Conservation (phyloP, 2,797 vertebrate genomes). For the Acanthopagrus latus region DNA sequence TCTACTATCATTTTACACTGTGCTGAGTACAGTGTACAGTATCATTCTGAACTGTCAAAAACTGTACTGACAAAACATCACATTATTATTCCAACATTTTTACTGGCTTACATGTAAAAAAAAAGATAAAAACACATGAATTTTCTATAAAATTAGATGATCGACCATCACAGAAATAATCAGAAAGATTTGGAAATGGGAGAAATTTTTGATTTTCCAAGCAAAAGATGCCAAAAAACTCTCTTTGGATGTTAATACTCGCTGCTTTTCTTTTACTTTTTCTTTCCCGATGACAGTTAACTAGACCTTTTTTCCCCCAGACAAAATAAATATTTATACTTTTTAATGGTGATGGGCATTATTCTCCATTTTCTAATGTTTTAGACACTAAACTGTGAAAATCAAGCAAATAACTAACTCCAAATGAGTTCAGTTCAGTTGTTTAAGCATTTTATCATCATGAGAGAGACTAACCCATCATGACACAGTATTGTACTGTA, state of each 20-base stretch:
- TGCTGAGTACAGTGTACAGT: not conserved
- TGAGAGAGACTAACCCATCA: not conserved
- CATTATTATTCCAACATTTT: not conserved
- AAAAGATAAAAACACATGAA: too few species aligned
- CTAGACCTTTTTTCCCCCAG: not conserved
- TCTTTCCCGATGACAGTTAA: not conserved
- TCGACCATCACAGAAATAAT: too few species aligned
- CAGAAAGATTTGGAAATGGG: too few species aligned
- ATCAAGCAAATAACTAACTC: accelerated
- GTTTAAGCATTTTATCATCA: not conserved
- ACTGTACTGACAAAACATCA: not conserved
- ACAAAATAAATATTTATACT: not conserved
- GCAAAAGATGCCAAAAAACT: not conserved
- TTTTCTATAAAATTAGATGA: too few species aligned
- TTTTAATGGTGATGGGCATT: too few species aligned
- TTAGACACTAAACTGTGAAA: not conserved
- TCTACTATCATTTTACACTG: conserved; percentile 37
- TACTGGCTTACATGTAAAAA: too few species aligned
- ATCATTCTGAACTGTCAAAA: not conserved
- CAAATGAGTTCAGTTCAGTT: not conserved
- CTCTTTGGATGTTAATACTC: not conserved
- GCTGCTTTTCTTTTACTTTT: not conserved
- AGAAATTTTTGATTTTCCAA: not conserved
- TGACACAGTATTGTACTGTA: not conserved
- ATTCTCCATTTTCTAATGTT: not conserved